Base-by-base conservation (phyloP, 2,113 vertebrate species). In the Gavialis gangeticus region DNA sequence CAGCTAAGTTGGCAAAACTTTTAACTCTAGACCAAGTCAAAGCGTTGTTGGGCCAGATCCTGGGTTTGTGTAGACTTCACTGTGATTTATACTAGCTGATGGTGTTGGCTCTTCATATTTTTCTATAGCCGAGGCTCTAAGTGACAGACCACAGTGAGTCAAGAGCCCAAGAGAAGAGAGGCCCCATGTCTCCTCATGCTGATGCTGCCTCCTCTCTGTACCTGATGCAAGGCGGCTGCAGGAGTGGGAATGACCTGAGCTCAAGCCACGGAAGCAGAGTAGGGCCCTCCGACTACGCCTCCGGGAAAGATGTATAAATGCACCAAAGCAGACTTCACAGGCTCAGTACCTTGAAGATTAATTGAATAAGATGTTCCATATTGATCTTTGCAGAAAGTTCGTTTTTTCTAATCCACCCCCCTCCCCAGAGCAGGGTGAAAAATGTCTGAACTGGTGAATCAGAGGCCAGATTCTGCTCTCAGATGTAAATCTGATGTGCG, bases 311-410 rank as follows among this genome's bases (percentile, higher is more conserved):
- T 96, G 96, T 97, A 94, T 96, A 96, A 95, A 96, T 96, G 87
- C 93, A 96, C 95, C 95, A 97, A 95, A 97, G 94, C 93, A 0
- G 4, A 94, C 95, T 96, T 97, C 92, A 93, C 93, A 95, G 85
- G 78, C 85, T 95, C 91, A 94, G 91, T 94, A 84, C 96, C 93
- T 96, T 91, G 27, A 95, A 97, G 95, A 97, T 91, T 96, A 97
- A 97, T 97, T 97, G 96, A 96, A 97, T 95, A 93, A 96, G 93
- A 96, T 97, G 95, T 97, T 96, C 94, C 89, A 94, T 96, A 96
- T 97, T 97, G 96, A 96, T 97, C 94, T 97, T 97, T 96, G 95
- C 93, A 96, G 94, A 97, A 97, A 96, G 95, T 97, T 96, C 94
- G 91, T 93, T 96, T 97, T 97, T 92, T 96, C 96, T 96, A 95